Base-by-base conservation (phyloP, 2,797 vertebrate species). In the Lemur catta region DNA sequence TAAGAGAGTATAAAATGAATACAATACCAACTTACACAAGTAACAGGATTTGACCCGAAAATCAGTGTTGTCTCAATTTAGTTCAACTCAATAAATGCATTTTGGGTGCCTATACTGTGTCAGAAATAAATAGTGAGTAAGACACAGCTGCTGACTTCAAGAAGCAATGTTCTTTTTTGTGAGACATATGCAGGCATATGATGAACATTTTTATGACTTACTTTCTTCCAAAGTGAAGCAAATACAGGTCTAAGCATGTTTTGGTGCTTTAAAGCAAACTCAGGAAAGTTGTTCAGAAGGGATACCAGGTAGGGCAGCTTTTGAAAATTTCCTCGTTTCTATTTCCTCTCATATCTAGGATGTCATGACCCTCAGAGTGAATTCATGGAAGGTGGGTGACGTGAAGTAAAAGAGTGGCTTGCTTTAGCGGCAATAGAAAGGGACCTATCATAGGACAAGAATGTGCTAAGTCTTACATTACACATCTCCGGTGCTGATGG, bases 311-410 rank as follows among this genome's bases (percentile, higher is more conserved):
- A 61, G 46, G 22, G 9, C 35, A 91, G 35, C 3, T 30, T 92
- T 89, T 72, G 61, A 59, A 86, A 57, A 52, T 95, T 38, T 41
- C 26, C 52, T 91, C 38, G 65, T 89, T 92, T 94, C 46, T 92
- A 0, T 71, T 8, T 48, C 8, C 20, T 63, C 24, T 95, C 38
- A 13, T n/a, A 26, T 69, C 69, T n/a, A 13, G 22, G 35, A 38
- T 61, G 15, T 74, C 35, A 38, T 69, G 52, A 46, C 26, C 33
- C 38, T 79, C 48, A 74, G 24, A 89, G 41, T 65, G 55, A 91
- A 72, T 76, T 92, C n/a, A 18, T 61, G 38, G 6, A 41, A 52
- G 63, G 52, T 52, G 30, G 14, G n/a, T 91, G 46, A 82, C 35
- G 6, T 50, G 26, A 78, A 30, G 9, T 59, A 55, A 61, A 67